These are phyloP conservation scores for Bos javanicus DNA, from an alignment of 2,113 vertebrate species.

Conservation along the genomic window DNA sequence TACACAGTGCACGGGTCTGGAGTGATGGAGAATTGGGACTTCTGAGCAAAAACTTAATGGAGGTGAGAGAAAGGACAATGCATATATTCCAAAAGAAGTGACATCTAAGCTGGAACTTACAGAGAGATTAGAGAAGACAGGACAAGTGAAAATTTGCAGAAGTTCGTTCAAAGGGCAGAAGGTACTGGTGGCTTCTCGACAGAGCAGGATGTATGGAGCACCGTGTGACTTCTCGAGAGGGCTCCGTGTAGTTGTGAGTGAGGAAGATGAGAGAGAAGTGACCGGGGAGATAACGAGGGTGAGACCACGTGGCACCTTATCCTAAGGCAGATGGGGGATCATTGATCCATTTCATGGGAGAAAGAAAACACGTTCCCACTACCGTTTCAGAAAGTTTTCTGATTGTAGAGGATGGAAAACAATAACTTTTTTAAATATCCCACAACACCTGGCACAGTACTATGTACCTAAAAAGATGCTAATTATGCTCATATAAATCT, in stretches of 20 bases:
- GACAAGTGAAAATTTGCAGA: background rate
- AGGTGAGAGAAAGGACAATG: background rate
- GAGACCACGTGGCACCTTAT: background rate
- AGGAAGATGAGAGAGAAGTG: background rate
- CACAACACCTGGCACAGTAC: background rate
- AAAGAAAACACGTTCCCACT: background rate
- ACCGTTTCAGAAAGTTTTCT: background rate
- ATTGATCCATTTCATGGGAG: background rate
- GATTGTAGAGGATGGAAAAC: background rate
- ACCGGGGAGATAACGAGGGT: rapidly evolving
- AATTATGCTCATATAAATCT: background rate
- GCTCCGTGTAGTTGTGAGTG: too few species aligned
- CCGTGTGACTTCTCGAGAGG: background rate
- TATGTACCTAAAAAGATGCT: background rate
- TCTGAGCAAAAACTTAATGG: background rate
- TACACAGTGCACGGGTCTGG: background rate
- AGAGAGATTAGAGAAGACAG: background rate
- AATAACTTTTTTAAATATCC: background rate
- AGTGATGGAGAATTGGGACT: background rate
- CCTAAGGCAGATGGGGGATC: background rate
- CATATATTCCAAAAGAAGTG: background rate
- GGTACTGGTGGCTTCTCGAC: background rate
- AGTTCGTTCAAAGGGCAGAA: background rate
- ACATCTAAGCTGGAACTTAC: background rate
- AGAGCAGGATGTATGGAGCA: background rate